A percentile compares a stretch with the other conserved stretches of the same genome.
Conservation (phyloP, 2,797 vertebrate species). For the Poecilia gillii region DNA sequence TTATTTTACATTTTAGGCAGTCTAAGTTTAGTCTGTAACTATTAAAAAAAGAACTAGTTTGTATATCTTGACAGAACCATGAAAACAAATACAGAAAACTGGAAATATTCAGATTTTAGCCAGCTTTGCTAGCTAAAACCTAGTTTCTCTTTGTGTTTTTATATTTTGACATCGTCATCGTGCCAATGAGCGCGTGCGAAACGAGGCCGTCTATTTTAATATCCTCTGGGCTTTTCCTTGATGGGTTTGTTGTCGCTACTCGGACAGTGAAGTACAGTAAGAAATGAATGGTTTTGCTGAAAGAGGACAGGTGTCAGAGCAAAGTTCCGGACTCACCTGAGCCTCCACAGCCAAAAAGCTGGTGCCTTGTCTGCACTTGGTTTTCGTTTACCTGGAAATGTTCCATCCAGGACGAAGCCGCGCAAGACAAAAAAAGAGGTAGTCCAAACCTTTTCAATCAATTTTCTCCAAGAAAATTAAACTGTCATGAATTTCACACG, state of each 20-base stretch:
- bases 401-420: conserved; percentile 74
- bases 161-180: background rate
- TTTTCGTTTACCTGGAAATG: conserved; percentile 84
- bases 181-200: no score
- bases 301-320: conserved; percentile 69
- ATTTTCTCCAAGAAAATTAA: background rate
- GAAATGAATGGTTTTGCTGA: background rate
- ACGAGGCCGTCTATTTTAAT: background rate
- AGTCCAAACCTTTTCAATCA: background rate
- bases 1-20: background rate
- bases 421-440: background rate
- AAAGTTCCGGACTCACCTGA: conserved; percentile 76
- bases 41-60: background rate
- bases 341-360: conserved; percentile 88
- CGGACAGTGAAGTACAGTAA: background rate
- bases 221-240: background rate
- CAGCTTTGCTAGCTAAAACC: background rate
- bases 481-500: background rate
- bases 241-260: background rate
- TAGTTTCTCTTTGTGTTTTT: background rate
- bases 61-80: background rate
- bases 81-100: background rate
- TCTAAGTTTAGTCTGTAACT: background rate
- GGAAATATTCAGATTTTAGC: background rate
- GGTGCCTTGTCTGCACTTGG: conserved; percentile 90